These are phyloP conservation scores for Rhodeus uyekii DNA, from an alignment of 2,797 vertebrate genomes.

Conservation along the genomic window DNA sequence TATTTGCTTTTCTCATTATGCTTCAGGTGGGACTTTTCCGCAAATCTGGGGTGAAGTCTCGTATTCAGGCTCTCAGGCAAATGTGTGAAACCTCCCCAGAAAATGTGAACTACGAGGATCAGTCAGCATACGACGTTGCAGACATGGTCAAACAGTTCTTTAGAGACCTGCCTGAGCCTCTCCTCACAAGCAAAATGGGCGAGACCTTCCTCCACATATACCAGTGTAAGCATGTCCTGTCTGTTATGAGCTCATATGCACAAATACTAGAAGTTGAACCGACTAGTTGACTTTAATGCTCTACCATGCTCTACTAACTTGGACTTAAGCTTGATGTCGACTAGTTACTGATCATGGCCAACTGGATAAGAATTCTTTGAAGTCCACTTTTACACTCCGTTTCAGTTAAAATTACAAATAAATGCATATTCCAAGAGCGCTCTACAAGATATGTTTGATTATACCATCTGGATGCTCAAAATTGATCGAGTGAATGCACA, in stretches of 20 bases:
- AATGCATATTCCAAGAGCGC: too few relatives aligned
- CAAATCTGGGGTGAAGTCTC: conserved; percentile 97
- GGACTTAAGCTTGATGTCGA: too few relatives aligned
- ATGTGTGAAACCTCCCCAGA: conserved; percentile 93
- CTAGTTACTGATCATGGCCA: too few relatives aligned
- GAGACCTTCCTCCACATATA: conserved; percentile 99
- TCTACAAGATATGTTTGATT: too few relatives aligned
- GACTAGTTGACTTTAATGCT: too few relatives aligned
- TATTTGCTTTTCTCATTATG: background rate
- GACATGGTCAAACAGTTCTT: conserved; percentile 99
- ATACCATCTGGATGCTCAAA: too few relatives aligned
- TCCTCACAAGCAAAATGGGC: conserved; percentile 95
- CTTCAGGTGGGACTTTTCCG: conserved; percentile 94
- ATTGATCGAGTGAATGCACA: too few relatives aligned
- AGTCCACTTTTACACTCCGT: too few relatives aligned
- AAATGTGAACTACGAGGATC: conserved; percentile 90
- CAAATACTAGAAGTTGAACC: background rate
- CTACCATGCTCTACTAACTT: too few relatives aligned
- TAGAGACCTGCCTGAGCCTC: conserved; percentile 93
- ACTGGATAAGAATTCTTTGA: too few relatives aligned
- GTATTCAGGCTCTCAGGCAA: conserved; percentile 92
- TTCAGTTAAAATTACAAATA: too few relatives aligned
- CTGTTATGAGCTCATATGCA: background rate
- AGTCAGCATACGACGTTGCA: conserved; percentile 95
- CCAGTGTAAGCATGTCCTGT: conserved; percentile 81